phyloP scores from a whole-genome alignment of 2,113 vertebrate species.

The Nibea albiflora region DNA sequence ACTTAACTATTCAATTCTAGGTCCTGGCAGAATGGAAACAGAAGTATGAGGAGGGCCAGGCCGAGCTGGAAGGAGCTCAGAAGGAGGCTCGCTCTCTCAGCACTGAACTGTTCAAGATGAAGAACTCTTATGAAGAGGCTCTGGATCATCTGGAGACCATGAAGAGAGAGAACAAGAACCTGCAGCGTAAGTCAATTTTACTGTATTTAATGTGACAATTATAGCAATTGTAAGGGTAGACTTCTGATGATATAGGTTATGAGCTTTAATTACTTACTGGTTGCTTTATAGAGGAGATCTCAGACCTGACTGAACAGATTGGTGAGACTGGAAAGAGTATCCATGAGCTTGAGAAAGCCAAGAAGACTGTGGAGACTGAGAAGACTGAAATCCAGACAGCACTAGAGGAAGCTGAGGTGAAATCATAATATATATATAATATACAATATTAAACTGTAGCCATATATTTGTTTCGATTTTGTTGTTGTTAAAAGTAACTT shows the following conservation, averaged over 20 bases:
- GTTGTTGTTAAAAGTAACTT: background rate
- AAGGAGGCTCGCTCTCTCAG: constrained; percentile 79
- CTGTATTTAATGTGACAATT: too few relatives aligned
- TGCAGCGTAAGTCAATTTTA: constrained; percentile 49
- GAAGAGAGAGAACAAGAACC: constrained; percentile 73
- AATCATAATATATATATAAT: too few relatives aligned
- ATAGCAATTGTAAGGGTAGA: too few relatives aligned
- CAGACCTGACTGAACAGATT: constrained; percentile 70
- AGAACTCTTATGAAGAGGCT: constrained; percentile 71
- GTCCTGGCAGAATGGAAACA: constrained; percentile 84
- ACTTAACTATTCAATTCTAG: background rate
- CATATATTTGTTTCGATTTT: too few relatives aligned
- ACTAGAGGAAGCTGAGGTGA: constrained; percentile 67
- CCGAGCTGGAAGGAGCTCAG: constrained; percentile 82
- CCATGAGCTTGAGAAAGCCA: constrained; percentile 64
- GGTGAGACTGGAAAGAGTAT: constrained; percentile 66
- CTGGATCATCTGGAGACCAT: constrained; percentile 65
- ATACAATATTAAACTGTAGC: too few relatives aligned
- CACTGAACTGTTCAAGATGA: constrained; percentile 73
- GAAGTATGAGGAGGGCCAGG: constrained; percentile 83
- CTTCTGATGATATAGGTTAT: too few relatives aligned
- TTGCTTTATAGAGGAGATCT: constrained; percentile 55
- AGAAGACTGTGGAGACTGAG: constrained; percentile 63
- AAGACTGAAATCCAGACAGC: constrained; percentile 66
- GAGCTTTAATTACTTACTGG: too few relatives aligned